phyloP scores from a whole-genome alignment of 2,888 invertebrate genomes.

The Marasmarcha lunaedactyla region DNA sequence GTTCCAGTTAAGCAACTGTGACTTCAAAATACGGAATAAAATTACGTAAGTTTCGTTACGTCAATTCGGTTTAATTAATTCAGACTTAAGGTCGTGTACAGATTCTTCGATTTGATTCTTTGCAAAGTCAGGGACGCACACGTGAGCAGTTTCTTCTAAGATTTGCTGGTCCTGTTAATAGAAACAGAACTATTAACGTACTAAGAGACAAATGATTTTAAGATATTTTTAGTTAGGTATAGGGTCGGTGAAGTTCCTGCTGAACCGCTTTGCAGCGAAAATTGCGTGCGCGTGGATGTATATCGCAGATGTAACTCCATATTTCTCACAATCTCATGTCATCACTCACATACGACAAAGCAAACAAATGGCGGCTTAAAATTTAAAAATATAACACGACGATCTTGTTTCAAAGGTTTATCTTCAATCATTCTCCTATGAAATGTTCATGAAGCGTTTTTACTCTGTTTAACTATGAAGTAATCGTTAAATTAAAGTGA shows the following conservation, averaged over 20 bases:
- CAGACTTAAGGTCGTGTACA: constrained; percentile 4
- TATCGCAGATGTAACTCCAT: too few species aligned
- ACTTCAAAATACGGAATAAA: constrained; percentile 11
- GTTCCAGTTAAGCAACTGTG: constrained; percentile 11
- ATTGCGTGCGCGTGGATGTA: too few species aligned
- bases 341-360: too few species aligned
- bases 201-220: too few species aligned
- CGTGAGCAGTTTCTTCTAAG: constrained; percentile 8
- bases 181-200: constrained; percentile 4
- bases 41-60: constrained; percentile 9
- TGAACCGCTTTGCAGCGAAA: neutral
- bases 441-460: too few species aligned
- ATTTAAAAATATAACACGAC: too few species aligned
- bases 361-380: too few species aligned
- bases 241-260: neutral
- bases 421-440: too few species aligned
- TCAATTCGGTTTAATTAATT: constrained; percentile 8
- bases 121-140: constrained; percentile 8
- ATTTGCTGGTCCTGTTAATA: constrained; percentile 7
- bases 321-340: constrained; percentile 5
- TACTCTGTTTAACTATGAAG: too few species aligned
- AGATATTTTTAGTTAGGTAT: constrained; percentile 4
- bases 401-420: too few species aligned
- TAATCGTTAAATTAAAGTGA: too few species aligned
- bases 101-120: constrained; percentile 9